phyloP scores from a whole-genome alignment of 1,140 invertebrate genomes.

The Heliconius melpomene region DNA sequence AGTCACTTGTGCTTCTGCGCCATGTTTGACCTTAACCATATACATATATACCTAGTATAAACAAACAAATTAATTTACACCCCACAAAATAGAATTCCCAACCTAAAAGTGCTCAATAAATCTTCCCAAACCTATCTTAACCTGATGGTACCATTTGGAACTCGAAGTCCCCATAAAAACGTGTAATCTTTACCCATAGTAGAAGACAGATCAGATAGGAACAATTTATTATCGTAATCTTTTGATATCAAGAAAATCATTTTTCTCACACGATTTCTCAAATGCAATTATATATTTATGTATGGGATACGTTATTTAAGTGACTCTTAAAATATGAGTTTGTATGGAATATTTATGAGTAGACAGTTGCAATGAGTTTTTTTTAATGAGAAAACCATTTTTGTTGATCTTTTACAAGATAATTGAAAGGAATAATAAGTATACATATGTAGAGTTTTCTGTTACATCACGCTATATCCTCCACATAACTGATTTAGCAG shows the following conservation, averaged over 20 bases:
- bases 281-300: constrained; percentile 22
- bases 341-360: too few relatives aligned
- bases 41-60: background rate
- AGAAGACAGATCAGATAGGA: constrained; percentile 13
- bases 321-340: too few relatives aligned
- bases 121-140: background rate
- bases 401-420: too few relatives aligned
- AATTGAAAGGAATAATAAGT: too few relatives aligned
- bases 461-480: too few relatives aligned
- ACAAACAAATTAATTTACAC: background rate
- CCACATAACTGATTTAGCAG: too few relatives aligned
- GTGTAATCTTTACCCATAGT: constrained; percentile 10
- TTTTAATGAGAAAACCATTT: too few relatives aligned
- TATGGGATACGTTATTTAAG: background rate
- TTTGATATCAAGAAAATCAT: constrained; percentile 26
- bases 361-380: too few relatives aligned
- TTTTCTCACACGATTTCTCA: constrained; percentile 25
- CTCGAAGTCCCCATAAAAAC: background rate
- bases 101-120: background rate
- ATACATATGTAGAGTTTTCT: too few relatives aligned
- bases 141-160: background rate
- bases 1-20: too few relatives aligned
- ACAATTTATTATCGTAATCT: constrained; percentile 33
- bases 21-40: too few relatives aligned
- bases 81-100: background rate